These are phyloP conservation scores for Entomobrya proxima DNA, from an alignment of 2,888 invertebrate genomes.

Conservation along the genomic window DNA sequence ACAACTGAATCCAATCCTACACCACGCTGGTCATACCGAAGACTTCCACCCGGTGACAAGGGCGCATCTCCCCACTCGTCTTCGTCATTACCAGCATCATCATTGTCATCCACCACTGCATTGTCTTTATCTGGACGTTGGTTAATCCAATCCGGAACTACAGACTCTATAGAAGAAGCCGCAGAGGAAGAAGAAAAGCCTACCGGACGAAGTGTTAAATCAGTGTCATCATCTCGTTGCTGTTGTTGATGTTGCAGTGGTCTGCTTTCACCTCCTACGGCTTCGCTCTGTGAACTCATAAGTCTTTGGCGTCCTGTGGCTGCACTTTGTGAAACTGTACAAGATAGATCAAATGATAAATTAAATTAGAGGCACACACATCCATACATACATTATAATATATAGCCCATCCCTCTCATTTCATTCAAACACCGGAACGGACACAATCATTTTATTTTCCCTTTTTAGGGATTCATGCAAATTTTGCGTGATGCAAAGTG, in stretches of 20 bases:
- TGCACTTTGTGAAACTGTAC: conserved; percentile 63
- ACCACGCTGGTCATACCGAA: conserved; percentile 27
- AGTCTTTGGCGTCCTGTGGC: conserved; percentile 50
- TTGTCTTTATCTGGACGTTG: conserved; percentile 11
- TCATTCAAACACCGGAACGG: too few species aligned
- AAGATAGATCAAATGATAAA: not conserved
- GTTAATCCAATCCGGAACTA: conserved; percentile 45
- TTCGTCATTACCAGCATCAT: conserved; percentile 4
- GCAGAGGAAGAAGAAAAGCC: conserved; percentile 37
- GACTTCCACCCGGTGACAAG: not conserved
- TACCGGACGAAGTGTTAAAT: conserved; percentile 14
- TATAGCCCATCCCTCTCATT: too few species aligned
- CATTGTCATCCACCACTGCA: not conserved
- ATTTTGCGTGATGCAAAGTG: not conserved
- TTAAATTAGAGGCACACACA: conserved; percentile 11
- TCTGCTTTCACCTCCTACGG: conserved; percentile 2
- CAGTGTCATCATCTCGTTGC: conserved; percentile 13
- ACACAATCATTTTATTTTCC: not conserved
- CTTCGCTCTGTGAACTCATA: not conserved
- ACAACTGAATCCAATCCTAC: not conserved
- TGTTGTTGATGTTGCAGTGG: not conserved
- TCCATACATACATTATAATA: not conserved
- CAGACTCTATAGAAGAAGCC: not conserved
- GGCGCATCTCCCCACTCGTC: conserved; percentile 1
- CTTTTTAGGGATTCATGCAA: not conserved